phyloP scores from a whole-genome alignment of 2,888 invertebrate species.

The Helobdella robusta region DNA sequence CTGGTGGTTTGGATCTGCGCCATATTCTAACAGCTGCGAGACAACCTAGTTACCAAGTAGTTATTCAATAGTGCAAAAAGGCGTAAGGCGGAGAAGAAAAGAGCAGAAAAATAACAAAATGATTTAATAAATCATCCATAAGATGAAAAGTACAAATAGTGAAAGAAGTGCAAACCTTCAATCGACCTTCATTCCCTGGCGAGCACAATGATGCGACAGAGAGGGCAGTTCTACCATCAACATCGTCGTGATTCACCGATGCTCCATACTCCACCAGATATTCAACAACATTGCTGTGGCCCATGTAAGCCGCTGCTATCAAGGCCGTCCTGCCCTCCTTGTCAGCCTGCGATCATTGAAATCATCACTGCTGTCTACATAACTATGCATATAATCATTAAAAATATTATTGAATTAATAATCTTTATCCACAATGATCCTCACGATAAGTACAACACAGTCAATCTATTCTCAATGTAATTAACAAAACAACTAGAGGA shows the following conservation, averaged over 20 bases:
- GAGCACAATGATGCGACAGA: constrained; percentile 54
- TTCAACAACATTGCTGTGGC: constrained; percentile 46
- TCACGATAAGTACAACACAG: no score
- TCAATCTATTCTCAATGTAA: no score
- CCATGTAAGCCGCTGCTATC: constrained; percentile 70
- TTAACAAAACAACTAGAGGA: no score
- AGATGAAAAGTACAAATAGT: neutral
- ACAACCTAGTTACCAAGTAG: constrained; percentile 38
- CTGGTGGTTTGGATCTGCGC: constrained; percentile 46
- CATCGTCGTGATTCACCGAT: constrained; percentile 61
- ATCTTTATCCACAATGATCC: no score
- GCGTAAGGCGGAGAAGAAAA: neutral
- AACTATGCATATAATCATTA: no score
- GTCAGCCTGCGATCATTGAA: constrained; percentile 39
- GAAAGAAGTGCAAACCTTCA: constrained; percentile 35
- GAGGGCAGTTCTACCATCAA: constrained; percentile 80
- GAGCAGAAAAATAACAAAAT: neutral
- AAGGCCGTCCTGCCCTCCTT: constrained; percentile 52
- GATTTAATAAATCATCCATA: neutral
- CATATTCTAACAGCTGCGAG: constrained; percentile 44
- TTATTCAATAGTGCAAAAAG: no score
- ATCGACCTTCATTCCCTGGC: constrained; percentile 51
- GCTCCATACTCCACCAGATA: constrained; percentile 54
- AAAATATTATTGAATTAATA: no score
- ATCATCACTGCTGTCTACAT: no score